Evolutionary conservation across 2,113 vertebrate species (phyloP).

Genomic region (Sitta europaea): DNA sequence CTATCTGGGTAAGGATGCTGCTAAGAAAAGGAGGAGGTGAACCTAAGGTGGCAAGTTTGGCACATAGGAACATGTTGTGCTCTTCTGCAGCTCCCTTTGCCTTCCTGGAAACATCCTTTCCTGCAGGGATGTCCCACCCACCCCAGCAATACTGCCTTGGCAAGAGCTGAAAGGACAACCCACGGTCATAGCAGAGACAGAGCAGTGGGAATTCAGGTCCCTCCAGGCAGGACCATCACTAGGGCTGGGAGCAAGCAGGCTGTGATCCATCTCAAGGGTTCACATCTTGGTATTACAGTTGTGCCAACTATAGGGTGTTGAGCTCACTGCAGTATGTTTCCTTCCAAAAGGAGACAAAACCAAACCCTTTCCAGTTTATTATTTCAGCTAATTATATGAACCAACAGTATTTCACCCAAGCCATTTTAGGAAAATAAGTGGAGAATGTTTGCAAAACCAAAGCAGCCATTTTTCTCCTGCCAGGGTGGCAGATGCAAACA

Average conservation of each 20-base stretch:
- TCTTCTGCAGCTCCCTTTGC: background rate
- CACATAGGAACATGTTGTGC: fast-evolving
- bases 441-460: conserved; percentile 19
- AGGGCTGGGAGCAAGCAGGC: background rate
- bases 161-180: background rate
- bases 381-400: conserved; percentile 53
- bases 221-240: background rate
- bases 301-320: background rate
- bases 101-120: background rate
- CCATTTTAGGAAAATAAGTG: conserved; percentile 44
- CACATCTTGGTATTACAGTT: background rate
- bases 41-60: background rate
- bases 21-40: background rate
- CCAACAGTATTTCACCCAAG: conserved; percentile 29
- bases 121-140: background rate
- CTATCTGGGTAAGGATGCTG: background rate
- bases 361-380: conserved; percentile 20
- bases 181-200: background rate
- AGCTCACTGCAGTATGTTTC: background rate
- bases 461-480: conserved; percentile 42
- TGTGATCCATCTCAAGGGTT: background rate
- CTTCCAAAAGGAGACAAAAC: conserved; percentile 3
- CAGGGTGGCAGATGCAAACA: conserved; percentile 53
- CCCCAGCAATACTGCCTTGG: background rate
- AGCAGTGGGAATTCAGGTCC: background rate